Evolutionary conservation across 1,140 invertebrate genomes (phyloP), one percentile per base, ranked within the genome.

Genomic region (Rhagoletis pomonella): DNA sequence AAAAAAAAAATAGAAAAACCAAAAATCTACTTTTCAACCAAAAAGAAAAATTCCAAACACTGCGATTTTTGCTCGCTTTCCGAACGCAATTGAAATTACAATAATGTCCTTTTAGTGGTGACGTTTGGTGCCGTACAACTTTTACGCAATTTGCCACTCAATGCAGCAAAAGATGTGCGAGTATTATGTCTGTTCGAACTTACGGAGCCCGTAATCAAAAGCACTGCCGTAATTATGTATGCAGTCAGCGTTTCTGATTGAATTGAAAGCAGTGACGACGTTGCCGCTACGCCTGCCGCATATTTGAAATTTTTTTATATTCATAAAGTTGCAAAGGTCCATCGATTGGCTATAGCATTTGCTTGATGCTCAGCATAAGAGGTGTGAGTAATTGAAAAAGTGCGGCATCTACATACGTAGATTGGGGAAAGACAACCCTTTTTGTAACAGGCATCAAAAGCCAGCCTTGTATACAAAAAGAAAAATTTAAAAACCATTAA

Each of bases 281-380:
- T 50, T 17, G 2, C 44, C 5, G 5, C 73, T 6, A 10, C 73
- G 42, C n/a, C n/a, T 6, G 29, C 7, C n/a, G 73, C 73, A 55
- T 81, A 55, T 81, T 81, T 81, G 73, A 50, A 55, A 81, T 81
- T 81, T 81, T 81, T 81, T 81, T 81, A 81, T 81, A 81, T 81
- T 81, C 73, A 81, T 81, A 81, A 81, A 55, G 73, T 12, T 6
- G 14, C 17, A 50, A 55, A 55, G 73, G 47, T 14, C 10, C 7
- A 81, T 19, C 3, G 47, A 17, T 62, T 14, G 60, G 9, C n/a
- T 2, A 14, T 2, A 14, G 60, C 60, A 4, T 17, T 62, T 62
- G n/a, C 60, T 29, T 50, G 42, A n/a, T 81, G 17, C 3, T 81
- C 10, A 6, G 17, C 7, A 4, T 58, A 7, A 6, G 44, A 1